A percentile compares a stretch with the other conserved stretches of the same genome.
phyloP scores from a whole-genome alignment of 2,888 invertebrate genomes.

The Dysmachus trigonus region DNA sequence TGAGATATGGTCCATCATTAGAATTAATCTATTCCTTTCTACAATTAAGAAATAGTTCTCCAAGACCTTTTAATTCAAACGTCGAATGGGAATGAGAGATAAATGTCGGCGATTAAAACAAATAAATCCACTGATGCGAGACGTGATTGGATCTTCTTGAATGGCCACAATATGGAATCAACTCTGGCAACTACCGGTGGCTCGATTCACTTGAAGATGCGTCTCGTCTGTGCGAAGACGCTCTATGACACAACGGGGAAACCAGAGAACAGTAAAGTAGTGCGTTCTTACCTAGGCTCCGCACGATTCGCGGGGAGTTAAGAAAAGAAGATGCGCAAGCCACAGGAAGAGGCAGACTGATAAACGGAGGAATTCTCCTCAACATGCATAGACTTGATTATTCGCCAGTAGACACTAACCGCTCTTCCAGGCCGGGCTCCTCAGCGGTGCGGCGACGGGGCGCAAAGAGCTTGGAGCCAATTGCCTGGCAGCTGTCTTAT shows the following conservation, averaged over 20 bases:
- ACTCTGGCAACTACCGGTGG: conserved; percentile 9
- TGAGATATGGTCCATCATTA: neutral
- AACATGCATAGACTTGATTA: neutral
- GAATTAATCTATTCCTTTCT: neutral
- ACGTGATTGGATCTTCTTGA: neutral
- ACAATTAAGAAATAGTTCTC: conserved; percentile 9
- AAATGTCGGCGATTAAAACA: neutral
- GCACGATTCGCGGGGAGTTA: neutral
- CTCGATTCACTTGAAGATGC: neutral
- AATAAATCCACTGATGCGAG: conserved; percentile 1
- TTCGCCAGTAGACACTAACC: neutral
- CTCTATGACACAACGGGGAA: conserved; percentile 3
- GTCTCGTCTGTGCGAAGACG: neutral
- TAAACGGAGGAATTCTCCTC: neutral
- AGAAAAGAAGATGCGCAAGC: too few species aligned
- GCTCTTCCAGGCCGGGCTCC: neutral
- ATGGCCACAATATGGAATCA: neutral
- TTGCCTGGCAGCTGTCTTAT: conserved; percentile 18
- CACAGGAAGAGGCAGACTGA: neutral
- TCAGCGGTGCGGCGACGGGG: neutral
- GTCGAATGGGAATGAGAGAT: neutral
- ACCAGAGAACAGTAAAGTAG: neutral
- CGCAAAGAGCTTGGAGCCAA: neutral
- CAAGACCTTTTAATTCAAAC: neutral
- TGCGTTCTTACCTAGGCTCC: neutral